These are phyloP conservation scores for Spodoptera exigua DNA, from an alignment of 2,888 invertebrate genomes.

Conservation along the genomic window DNA sequence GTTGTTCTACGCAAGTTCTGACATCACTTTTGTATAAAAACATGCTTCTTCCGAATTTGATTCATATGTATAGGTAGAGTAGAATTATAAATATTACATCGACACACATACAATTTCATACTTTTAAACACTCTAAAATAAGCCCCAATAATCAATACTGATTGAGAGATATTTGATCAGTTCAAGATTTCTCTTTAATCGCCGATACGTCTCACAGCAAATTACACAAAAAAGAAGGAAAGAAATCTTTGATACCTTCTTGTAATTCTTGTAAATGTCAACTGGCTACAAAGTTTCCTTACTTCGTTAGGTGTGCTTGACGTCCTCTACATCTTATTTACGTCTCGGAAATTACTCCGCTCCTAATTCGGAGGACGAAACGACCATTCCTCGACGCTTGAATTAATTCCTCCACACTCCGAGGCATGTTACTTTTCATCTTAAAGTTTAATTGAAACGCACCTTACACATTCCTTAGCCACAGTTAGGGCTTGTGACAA, in stretches of 20 bases:
- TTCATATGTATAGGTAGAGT: too few relatives aligned
- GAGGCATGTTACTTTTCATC: slow-evolving; percentile 58
- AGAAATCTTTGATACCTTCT: slow-evolving; percentile 34
- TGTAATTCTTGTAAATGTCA: slow-evolving; percentile 21
- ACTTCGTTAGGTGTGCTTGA: slow-evolving; percentile 40
- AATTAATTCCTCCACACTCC: slow-evolving; percentile 53
- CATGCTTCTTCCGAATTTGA: too few relatives aligned
- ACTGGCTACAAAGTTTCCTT: slow-evolving; percentile 39
- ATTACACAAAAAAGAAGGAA: slow-evolving; percentile 21
- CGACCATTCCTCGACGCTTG: slow-evolving; percentile 45
- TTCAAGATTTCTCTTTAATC: not conserved
- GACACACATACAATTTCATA: too few relatives aligned
- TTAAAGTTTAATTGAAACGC: slow-evolving; percentile 54
- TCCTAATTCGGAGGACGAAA: slow-evolving; percentile 52
- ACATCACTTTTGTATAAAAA: too few relatives aligned
- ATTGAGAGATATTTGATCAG: too few relatives aligned
- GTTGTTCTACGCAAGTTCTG: too few relatives aligned
- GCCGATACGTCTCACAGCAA: slow-evolving; percentile 2
- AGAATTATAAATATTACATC: too few relatives aligned
- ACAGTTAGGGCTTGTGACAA: too few relatives aligned
- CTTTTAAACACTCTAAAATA: too few relatives aligned
- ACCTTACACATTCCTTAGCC: slow-evolving; percentile 6
- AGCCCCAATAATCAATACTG: too few relatives aligned
- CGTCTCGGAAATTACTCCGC: slow-evolving; percentile 51
- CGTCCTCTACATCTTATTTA: slow-evolving; percentile 43